These are phyloP conservation scores for Sturnus vulgaris DNA, from an alignment of 2,113 vertebrate genomes.

Conservation along the genomic window DNA sequence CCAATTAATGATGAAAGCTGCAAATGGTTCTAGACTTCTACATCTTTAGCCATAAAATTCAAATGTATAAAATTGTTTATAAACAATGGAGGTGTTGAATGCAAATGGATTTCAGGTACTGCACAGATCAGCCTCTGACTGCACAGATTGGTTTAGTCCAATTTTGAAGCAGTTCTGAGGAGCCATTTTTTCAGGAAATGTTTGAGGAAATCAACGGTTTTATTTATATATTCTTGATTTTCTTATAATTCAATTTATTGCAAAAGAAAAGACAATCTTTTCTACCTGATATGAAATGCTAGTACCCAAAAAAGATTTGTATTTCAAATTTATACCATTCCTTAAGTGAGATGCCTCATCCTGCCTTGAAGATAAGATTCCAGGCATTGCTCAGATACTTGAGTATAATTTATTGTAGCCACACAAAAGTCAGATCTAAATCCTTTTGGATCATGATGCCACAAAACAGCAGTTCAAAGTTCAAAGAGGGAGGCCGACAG, in stretches of 20 bases:
- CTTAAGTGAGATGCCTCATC: conserved; percentile 51
- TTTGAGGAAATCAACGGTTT: not conserved
- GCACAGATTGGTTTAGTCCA: not conserved
- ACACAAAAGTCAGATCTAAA: conserved; percentile 75
- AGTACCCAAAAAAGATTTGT: conserved; percentile 28
- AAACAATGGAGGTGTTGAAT: not conserved
- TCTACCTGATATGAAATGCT: not conserved
- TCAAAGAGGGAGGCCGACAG: conserved; percentile 73
- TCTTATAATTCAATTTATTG: not conserved
- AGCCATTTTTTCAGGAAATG: not conserved
- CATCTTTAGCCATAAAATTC: not conserved
- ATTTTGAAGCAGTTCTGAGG: not conserved
- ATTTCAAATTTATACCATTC: conserved; percentile 58
- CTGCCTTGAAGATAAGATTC: conserved; percentile 76
- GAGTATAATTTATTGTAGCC: conserved; percentile 77
- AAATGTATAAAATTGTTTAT: not conserved
- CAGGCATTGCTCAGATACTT: conserved; percentile 78
- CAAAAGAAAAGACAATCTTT: not conserved
- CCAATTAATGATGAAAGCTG: not conserved
- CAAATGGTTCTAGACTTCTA: not conserved
- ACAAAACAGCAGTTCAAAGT: conserved; percentile 70
- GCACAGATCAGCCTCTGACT: not conserved
- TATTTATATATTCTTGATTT: not conserved
- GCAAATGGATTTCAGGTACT: not conserved
- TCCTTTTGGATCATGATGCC: conserved; percentile 66